Evolutionary conservation across 2,888 invertebrate genomes (phyloP).

Genomic region (Callosobruchus maculatus): DNA sequence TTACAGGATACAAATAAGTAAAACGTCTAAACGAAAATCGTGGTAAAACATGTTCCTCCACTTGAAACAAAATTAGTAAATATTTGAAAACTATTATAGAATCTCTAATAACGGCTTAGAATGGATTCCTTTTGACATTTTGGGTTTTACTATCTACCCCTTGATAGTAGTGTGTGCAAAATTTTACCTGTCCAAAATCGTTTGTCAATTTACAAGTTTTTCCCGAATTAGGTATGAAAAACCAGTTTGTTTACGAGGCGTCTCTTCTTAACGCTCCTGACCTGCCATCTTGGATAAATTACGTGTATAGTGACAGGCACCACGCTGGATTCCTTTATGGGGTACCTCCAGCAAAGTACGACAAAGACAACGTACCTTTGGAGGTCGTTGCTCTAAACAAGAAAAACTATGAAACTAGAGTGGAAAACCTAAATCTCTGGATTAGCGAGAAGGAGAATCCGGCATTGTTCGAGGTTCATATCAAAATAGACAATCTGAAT

Average conservation of each 20-base stretch:
- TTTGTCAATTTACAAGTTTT: no score
- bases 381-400: slow-evolving; percentile 76
- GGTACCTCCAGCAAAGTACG: slow-evolving; percentile 65
- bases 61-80: no score
- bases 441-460: slow-evolving; percentile 64
- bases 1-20: no score
- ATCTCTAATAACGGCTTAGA: no score
- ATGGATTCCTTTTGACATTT: no score
- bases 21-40: no score
- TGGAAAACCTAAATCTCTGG: slow-evolving; percentile 53
- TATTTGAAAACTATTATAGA: no score
- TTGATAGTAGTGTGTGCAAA: no score
- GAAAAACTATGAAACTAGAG: slow-evolving; percentile 72
- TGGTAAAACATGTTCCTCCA: no score
- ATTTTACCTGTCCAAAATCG: no score
- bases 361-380: slow-evolving; percentile 55
- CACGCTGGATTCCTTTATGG: slow-evolving; percentile 81
- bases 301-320: slow-evolving; percentile 74
- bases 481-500: slow-evolving; percentile 87
- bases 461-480: slow-evolving; percentile 72
- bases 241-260: slow-evolving; percentile 70
- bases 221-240: slow-evolving; percentile 24
- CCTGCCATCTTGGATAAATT: slow-evolving; percentile 81
- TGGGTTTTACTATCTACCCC: no score
- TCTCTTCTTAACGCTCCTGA: slow-evolving; percentile 76